Evolutionary conservation across 2,113 vertebrate genomes (phyloP).

Genomic region (Centrocercus urophasianus): DNA sequence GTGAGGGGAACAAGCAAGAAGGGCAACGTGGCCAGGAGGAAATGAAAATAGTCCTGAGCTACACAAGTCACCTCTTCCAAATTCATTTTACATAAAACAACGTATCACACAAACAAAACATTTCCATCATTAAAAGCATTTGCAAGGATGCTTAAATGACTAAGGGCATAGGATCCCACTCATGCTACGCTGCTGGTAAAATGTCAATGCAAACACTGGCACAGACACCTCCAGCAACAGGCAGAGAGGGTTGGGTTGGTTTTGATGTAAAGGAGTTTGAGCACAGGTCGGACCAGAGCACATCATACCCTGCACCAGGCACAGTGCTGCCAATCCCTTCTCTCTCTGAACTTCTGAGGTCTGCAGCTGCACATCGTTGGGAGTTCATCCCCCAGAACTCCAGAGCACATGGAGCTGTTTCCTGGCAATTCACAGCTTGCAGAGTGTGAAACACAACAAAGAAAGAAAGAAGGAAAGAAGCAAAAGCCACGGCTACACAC

Average conservation of each 20-base stretch:
- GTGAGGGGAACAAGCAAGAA: background rate
- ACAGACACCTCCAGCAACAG: background rate
- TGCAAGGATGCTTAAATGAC: background rate
- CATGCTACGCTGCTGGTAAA: background rate
- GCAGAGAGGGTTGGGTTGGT: background rate
- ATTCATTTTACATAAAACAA: background rate
- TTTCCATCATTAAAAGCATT: background rate
- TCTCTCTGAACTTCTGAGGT: background rate
- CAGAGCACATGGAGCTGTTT: accelerated
- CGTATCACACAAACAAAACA: background rate
- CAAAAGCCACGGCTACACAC: background rate
- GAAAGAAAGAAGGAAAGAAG: background rate
- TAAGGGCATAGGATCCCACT: background rate
- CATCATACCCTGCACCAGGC: background rate
- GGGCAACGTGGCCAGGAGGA: background rate
- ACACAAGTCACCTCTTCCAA: background rate
- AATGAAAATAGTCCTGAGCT: background rate
- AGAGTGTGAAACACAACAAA: background rate
- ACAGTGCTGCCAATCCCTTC: background rate
- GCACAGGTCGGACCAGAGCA: background rate
- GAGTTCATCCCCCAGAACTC: background rate
- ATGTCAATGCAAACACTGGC: background rate
- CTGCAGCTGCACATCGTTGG: background rate
- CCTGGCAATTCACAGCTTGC: background rate
- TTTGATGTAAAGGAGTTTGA: background rate